Evolutionary conservation across 2,888 invertebrate species (phyloP), one percentile per base, ranked within the genome.

Genomic region (Drosophila lutescens): DNA sequence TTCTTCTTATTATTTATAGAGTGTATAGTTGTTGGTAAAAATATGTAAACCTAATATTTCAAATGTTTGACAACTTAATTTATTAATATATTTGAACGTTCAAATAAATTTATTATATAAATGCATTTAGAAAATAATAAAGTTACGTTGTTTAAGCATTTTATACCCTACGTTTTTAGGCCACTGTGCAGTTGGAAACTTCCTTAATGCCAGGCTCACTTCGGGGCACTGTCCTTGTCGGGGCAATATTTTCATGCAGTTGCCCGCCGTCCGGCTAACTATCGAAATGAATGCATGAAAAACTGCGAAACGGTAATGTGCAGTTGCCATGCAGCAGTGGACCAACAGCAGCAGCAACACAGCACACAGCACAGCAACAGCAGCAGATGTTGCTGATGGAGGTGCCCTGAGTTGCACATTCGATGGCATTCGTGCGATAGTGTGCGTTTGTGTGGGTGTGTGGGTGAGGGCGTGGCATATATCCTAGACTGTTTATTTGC

Each of bases 241-340:
- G 54, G 55, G 67, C 79, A 68, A 78, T 81, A 82, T 87, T 63
- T 84, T 72, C 66, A 56, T 54, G 59, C 61, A 67, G 70, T 58
- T 66, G 83, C 83, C 60, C 61, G 83, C 80, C 71, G 75, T 34
- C 56, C 62, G 80, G 44, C 55, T 32, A 80, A 67, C 84, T 69
- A 85, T 85, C 70, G 74, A 74, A 87, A 85, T 85, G 85, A 87
- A 82, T 85, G 82, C 82, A 79, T 82, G 82, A 87, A 82, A 82
- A 82, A 87, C 86, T 85, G 71, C 83, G 54, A 46, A 85, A 85
- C 82, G 82, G 82, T 82, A 82, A 82, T 82, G 86, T 85, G 79
- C 65, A 74, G 82, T 84, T 84, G 76, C 74, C 79, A 81, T 72
- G 72, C 36, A 66, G 67, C 70, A 50, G 44, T 53, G 49, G 46